Conservation (phyloP, 2,113 vertebrate species). For the Castor canadensis region DNA sequence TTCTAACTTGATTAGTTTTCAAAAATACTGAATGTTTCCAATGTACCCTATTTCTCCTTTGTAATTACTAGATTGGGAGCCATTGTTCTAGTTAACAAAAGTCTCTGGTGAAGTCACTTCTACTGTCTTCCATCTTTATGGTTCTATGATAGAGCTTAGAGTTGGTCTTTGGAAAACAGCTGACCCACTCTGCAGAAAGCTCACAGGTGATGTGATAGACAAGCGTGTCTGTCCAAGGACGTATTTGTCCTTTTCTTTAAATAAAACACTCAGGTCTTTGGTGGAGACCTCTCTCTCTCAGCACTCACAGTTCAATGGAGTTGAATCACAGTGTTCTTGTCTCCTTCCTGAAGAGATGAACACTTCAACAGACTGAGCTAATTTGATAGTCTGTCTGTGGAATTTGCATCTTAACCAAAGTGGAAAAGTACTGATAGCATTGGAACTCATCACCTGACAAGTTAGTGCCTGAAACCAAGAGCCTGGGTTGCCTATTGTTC, state of each 20-base stretch:
- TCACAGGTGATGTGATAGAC: not conserved
- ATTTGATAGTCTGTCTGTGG: not conserved
- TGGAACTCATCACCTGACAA: not conserved
- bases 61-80: not conserved
- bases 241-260: not conserved
- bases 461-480: not conserved
- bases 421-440: not conserved
- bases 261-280: not conserved
- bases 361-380: not conserved
- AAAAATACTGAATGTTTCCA: not conserved
- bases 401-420: not conserved
- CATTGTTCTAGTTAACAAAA: not conserved
- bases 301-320: not conserved
- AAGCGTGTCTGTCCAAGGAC: too few relatives aligned
- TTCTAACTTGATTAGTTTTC: not conserved
- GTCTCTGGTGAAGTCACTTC: not conserved
- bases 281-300: not conserved
- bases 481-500: not conserved
- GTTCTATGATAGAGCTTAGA: not conserved
- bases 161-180: not conserved
- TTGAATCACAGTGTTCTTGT: not conserved
- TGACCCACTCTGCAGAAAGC: not conserved
- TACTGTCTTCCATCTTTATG: not conserved
- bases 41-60: not conserved
- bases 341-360: not conserved